Evolutionary conservation across 2,888 invertebrate genomes (phyloP).

Genomic region (Antheraea yamamai): DNA sequence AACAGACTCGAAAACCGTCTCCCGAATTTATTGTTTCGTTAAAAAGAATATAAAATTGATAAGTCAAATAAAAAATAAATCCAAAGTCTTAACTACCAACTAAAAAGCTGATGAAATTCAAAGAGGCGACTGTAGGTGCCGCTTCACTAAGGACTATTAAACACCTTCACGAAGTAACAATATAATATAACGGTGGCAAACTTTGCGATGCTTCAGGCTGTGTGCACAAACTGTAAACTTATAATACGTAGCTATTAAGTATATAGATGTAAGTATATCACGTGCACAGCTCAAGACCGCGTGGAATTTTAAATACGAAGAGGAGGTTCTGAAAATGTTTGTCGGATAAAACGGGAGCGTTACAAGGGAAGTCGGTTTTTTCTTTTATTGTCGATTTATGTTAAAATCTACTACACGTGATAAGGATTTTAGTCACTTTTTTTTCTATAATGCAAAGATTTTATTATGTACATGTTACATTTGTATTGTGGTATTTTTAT

Average conservation of each 20-base stretch:
- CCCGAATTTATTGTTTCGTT: neutral
- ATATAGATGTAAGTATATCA: conserved; percentile 67
- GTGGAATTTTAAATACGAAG: conserved; percentile 74
- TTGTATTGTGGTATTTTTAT: neutral
- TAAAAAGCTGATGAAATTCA: neutral
- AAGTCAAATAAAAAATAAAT: neutral
- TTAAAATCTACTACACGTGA: conserved; percentile 24
- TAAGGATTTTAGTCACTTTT: conserved; percentile 16
- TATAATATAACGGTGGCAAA: conserved; percentile 33
- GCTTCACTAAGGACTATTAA: conserved; percentile 30
- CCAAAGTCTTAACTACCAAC: neutral
- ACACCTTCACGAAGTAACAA: conserved; percentile 38
- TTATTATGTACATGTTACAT: conserved; percentile 4
- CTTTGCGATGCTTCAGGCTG: conserved; percentile 31
- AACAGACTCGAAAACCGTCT: too few species aligned
- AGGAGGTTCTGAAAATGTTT: conserved; percentile 70
- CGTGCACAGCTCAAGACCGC: conserved; percentile 51
- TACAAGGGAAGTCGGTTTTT: conserved; percentile 18
- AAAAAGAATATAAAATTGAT: neutral
- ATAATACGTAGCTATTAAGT: conserved; percentile 16
- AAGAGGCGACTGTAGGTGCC: neutral
- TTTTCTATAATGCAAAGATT: conserved; percentile 15
- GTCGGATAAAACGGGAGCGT: conserved; percentile 51
- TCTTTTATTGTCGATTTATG: conserved; percentile 29
- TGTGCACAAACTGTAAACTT: conserved; percentile 57